Conservation (phyloP, 2,888 invertebrate genomes). For the Acleris emargana region DNA sequence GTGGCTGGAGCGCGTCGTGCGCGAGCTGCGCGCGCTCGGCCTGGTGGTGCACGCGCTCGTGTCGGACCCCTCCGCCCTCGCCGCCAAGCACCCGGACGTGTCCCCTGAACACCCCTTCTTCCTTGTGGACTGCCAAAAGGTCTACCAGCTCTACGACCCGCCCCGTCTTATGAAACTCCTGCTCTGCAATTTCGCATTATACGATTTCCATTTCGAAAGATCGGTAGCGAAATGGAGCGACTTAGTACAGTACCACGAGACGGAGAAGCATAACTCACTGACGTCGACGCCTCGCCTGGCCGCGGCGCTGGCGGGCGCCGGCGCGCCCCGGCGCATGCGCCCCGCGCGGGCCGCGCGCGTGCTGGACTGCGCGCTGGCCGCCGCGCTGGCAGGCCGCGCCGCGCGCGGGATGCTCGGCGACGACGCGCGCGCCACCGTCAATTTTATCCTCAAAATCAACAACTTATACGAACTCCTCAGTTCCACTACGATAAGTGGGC, state of each 20-base stretch:
- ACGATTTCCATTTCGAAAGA: constrained; percentile 23
- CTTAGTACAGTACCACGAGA: constrained; percentile 3
- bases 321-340: neutral
- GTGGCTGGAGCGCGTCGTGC: constrained; percentile 13
- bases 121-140: constrained; percentile 3
- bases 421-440: constrained; percentile 13
- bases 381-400: constrained; percentile 4
- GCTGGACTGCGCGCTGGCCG: constrained; percentile 4
- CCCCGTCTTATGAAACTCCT: constrained; percentile 22
- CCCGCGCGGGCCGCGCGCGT: constrained; percentile 13
- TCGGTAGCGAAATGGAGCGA: constrained; percentile 13
- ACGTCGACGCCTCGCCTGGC: constrained; percentile 20
- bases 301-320: neutral
- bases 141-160: constrained; percentile 20
- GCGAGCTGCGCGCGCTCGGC: constrained; percentile 1
- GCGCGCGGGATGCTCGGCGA: constrained; percentile 9
- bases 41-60: constrained; percentile 20
- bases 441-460: constrained; percentile 17
- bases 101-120: constrained; percentile 8
- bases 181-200: neutral
- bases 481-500: neutral
- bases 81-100: neutral
- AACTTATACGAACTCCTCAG: constrained; percentile 14
- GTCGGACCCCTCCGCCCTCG: constrained; percentile 1
- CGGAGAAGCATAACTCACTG: constrained; percentile 14